A percentile compares a stretch with the other conserved stretches of the same genome.
Conservation (phyloP, 2,888 invertebrate species). For the Pyrochroa serraticornis region DNA sequence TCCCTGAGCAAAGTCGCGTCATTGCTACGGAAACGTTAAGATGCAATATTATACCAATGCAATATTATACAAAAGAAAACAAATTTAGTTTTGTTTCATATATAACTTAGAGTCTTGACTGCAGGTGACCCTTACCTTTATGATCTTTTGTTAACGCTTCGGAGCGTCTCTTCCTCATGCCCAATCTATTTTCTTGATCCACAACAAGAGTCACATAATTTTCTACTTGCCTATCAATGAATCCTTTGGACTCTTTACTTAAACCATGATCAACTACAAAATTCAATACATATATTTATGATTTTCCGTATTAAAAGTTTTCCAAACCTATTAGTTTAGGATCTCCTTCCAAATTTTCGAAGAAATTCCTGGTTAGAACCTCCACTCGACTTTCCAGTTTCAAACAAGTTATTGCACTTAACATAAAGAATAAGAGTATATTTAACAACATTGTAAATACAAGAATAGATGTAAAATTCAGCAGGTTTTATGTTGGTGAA, state of each 20-base stretch:
- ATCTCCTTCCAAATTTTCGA: constrained; percentile 41
- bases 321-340: constrained; percentile 37
- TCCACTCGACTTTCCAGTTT: constrained; percentile 10
- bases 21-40: too few species aligned
- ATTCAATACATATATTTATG: too few species aligned
- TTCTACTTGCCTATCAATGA: constrained; percentile 48
- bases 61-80: too few species aligned
- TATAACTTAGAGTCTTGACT: too few species aligned
- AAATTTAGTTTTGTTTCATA: too few species aligned
- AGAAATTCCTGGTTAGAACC: constrained; percentile 39
- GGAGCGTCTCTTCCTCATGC: constrained; percentile 41
- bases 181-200: constrained; percentile 33
- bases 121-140: constrained; percentile 31
- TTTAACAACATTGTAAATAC: too few species aligned
- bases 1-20: too few species aligned
- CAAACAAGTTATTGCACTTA: too few species aligned
- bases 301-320: too few species aligned
- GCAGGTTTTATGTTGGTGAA: too few species aligned
- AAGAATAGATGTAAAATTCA: not conserved
- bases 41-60: too few species aligned
- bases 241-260: constrained; percentile 41
- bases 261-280: constrained; percentile 37
- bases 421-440: too few species aligned
- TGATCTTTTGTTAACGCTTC: constrained; percentile 30
- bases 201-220: constrained; percentile 45